phyloP scores from a whole-genome alignment of 2,797 vertebrate genomes.

The Ctenopoma kingsleyae region DNA sequence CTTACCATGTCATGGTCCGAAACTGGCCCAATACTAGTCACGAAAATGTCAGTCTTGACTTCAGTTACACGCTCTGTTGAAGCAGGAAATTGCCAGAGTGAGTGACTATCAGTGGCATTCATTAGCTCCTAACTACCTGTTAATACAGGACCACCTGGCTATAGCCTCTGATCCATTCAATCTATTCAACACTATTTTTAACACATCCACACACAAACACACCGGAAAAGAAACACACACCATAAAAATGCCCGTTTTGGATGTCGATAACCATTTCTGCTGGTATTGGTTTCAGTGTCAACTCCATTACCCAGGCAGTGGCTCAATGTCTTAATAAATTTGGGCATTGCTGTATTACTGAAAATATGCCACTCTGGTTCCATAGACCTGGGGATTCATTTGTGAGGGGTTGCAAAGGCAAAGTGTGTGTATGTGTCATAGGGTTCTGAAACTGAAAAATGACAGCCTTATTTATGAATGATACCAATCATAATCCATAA shows the following conservation, averaged over 20 bases:
- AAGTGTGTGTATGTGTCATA: constrained; percentile 5
- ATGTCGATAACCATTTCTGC: constrained; percentile 54
- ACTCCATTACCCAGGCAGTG: constrained; percentile 34
- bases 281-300: constrained; percentile 56
- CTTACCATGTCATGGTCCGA: constrained; percentile 99
- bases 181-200: constrained; percentile 47
- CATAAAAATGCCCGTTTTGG: constrained; percentile 46
- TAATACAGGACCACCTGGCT: constrained; percentile 82
- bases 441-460: constrained; percentile 51
- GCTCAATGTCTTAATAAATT: constrained; percentile 57
- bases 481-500: constrained; percentile 65
- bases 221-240: neutral
- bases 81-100: constrained; percentile 93
- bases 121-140: constrained; percentile 85
- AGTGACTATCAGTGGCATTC: constrained; percentile 87
- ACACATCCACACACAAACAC: constrained; percentile 17
- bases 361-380: constrained; percentile 53
- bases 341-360: constrained; percentile 30
- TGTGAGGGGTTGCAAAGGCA: neutral
- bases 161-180: constrained; percentile 78
- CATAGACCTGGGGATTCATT: constrained; percentile 34
- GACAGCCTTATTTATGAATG: constrained; percentile 71
- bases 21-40: constrained; percentile 98
- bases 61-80: constrained; percentile 99
- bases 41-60: constrained; percentile 99